A percentile compares a stretch with the other conserved stretches of the same genome.
phyloP scores from a whole-genome alignment of 2,888 invertebrate genomes.

The Portevinia maculata region DNA sequence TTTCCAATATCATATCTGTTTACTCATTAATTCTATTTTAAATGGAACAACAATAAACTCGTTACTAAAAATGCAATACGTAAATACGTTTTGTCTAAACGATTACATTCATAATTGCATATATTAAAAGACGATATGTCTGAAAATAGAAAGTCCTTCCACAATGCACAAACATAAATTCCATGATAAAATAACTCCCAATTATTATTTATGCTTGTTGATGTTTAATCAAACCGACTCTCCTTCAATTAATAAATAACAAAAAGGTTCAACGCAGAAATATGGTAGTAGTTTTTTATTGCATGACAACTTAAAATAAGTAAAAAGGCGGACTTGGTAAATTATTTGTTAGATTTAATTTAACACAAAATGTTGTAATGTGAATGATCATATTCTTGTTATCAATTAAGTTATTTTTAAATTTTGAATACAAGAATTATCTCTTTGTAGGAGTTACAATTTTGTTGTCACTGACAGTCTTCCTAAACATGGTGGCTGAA shows the following conservation, averaged over 20 bases:
- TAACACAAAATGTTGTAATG: slow-evolving; percentile 17
- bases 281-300: slow-evolving; percentile 83
- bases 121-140: not conserved
- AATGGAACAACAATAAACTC: not conserved
- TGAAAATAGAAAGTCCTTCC: slow-evolving; percentile 20
- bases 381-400: slow-evolving; percentile 28
- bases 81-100: slow-evolving; percentile 4
- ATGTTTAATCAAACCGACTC: slow-evolving; percentile 24
- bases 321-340: slow-evolving; percentile 66
- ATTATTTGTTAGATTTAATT: slow-evolving; percentile 40
- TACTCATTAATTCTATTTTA: not conserved
- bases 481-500: slow-evolving; percentile 98
- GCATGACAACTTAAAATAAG: slow-evolving; percentile 75
- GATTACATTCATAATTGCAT: not conserved
- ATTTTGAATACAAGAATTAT: slow-evolving; percentile 2
- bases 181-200: slow-evolving; percentile 7
- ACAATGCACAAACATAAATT: slow-evolving; percentile 25
- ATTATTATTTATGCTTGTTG: slow-evolving; percentile 38
- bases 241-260: slow-evolving; percentile 19
- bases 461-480: slow-evolving; percentile 98
- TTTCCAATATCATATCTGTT: not conserved
- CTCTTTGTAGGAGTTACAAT: slow-evolving; percentile 93
- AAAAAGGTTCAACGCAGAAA: slow-evolving; percentile 82
- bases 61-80: not conserved
- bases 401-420: not conserved